Evolutionary conservation across 2,113 vertebrate genomes (phyloP), one percentile per base, ranked within the genome.

Genomic region (Tetrao urogallus): DNA sequence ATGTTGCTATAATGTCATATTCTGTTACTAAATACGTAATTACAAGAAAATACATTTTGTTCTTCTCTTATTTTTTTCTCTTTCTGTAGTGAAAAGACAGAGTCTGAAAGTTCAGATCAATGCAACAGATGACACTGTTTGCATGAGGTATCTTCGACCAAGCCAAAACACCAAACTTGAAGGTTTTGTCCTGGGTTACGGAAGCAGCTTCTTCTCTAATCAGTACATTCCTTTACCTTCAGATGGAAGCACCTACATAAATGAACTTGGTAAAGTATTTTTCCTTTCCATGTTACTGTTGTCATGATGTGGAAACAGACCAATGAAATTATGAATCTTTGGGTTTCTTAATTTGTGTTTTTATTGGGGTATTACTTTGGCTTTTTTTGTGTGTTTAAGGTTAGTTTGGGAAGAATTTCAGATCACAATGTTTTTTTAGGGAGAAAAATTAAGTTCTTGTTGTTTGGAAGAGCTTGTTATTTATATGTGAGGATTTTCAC

Each of bases 181-280:
- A 97, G 99, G 99, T 34, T 99, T 99, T 97, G 98, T 99, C 94
- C 93, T 99, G 96, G 99, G 99, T 48, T 99, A 99, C 10, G 99
- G 99, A 76, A 98, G 98, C 97, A 99, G 92, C 80, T 97, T 98
- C 89, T 98, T 99, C 89, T 99, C 99, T 95, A 99, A 99, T 86
- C 99, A 99, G 87, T 99, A 98, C 86, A 98, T 99, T 58, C 97
- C 98, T 81, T 97, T 99, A 63, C 99, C 99, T 20, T 95, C 98
- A 0, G 98, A 99, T 40, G 99, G 99, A 73, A 97, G 98, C 87
- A 97, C 97, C 8, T 98, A 98, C 1, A 83, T 98, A 88, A 98
- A 98, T 13, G 98, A 99, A 96, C 98, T 99, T 34, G 99, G 99
- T 99, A 98, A 98, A 98, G 25, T 25, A 21, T 82, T 85, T 81